Conservation (phyloP, 2,113 vertebrate species). For the Eclectus roratus region DNA sequence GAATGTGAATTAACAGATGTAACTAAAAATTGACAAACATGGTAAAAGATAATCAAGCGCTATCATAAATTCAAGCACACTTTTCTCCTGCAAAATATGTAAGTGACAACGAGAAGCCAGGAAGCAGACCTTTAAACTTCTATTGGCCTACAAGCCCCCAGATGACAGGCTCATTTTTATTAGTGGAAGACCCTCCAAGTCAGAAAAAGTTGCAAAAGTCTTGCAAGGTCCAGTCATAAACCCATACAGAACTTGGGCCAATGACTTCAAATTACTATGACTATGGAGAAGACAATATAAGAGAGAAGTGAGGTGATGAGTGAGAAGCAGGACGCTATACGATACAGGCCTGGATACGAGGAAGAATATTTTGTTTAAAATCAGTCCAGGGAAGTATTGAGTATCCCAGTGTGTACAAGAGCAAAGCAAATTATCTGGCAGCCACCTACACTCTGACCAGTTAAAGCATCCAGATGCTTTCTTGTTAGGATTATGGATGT, state of each 20-base stretch:
- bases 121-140: not conserved
- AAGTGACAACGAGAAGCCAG: not conserved
- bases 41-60: not conserved
- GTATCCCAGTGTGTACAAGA: not conserved
- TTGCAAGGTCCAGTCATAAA: not conserved
- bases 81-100: not conserved
- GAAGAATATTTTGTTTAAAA: not conserved
- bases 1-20: not conserved
- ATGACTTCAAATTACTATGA: not conserved
- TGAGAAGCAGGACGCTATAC: not conserved
- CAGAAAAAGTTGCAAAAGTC: not conserved
- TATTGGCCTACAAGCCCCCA: not conserved
- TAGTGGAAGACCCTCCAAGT: not conserved
- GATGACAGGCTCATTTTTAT: not conserved
- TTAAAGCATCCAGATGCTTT: not conserved
- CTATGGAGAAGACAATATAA: not conserved
- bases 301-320: not conserved
- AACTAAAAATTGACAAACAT: not conserved
- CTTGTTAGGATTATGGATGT: not conserved
- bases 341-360: not conserved
- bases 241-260: not conserved
- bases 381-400: not conserved
- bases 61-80: not conserved
- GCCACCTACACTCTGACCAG: not conserved
- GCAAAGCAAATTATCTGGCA: not conserved